Conservation (phyloP, 2,797 vertebrate genomes). For the Siniperca undulata region DNA sequence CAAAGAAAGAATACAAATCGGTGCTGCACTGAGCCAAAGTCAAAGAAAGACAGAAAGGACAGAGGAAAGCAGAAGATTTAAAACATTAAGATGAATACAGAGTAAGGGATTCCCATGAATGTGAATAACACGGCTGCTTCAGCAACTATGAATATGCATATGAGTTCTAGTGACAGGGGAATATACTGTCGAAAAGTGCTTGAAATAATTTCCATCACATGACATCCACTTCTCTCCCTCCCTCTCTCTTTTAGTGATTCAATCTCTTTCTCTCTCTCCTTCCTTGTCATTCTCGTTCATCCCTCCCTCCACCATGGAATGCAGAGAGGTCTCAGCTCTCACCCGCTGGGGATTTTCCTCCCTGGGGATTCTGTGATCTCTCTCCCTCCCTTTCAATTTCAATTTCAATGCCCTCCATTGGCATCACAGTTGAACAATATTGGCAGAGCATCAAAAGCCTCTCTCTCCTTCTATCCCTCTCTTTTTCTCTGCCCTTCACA, state of each 20-base stretch:
- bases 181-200: conserved; percentile 46
- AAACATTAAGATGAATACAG: conserved; percentile 48
- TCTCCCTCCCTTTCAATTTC: conserved; percentile 64
- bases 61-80: conserved; percentile 33
- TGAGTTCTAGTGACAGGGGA: conserved; percentile 42
- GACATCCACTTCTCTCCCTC: conserved; percentile 43
- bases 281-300: conserved; percentile 45
- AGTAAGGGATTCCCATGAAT: conserved; percentile 36
- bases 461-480: conserved; percentile 15
- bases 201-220: conserved; percentile 57
- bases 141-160: conserved; percentile 55
- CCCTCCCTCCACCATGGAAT: conserved; percentile 41
- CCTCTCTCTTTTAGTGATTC: conserved; percentile 21
- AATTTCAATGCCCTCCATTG: conserved; percentile 65
- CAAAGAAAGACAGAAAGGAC: conserved; percentile 52
- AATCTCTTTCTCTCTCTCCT: conserved; percentile 7
- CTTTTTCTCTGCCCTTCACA: conserved; percentile 46
- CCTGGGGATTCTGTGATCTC: conserved; percentile 67
- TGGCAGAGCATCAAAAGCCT: conserved; percentile 63
- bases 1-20: conserved; percentile 61
- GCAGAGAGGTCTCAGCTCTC: conserved; percentile 60
- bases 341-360: conserved; percentile 65
- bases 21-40: conserved; percentile 54
- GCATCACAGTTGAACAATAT: conserved; percentile 65
- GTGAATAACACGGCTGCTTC: conserved; percentile 42